Conservation (phyloP, 2,797 vertebrate genomes). For the Rachycentron canadum region DNA sequence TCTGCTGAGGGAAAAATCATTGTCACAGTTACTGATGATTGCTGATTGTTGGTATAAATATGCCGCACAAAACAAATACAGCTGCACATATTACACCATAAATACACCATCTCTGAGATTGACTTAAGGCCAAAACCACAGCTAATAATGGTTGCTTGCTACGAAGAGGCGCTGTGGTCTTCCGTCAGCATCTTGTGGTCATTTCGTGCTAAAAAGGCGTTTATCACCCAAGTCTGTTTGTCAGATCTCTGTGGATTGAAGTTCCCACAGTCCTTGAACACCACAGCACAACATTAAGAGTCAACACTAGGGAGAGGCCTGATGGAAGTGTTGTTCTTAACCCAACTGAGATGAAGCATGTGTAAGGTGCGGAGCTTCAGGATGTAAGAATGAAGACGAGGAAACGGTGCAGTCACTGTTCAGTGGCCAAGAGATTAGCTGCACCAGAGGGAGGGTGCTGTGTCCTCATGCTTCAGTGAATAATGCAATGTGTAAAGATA, state of each 20-base stretch:
- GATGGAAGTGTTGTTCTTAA: background rate
- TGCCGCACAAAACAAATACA: background rate
- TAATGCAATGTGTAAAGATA: slow-evolving; percentile 24
- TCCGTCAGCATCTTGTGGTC: too few relatives aligned
- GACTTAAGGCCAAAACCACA: too few relatives aligned
- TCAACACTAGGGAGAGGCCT: background rate
- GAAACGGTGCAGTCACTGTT: slow-evolving; percentile 13
- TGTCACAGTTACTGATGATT: background rate
- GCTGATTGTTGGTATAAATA: background rate
- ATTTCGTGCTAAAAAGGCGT: too few relatives aligned
- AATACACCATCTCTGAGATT: background rate
- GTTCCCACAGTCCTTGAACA: slow-evolving; percentile 1
- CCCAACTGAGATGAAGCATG: slow-evolving; percentile 3
- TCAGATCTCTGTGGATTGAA: background rate
- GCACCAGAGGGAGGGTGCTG: slow-evolving; percentile 2
- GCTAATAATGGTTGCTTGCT: background rate
- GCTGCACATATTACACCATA: background rate
- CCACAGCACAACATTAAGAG: slow-evolving; percentile 1
- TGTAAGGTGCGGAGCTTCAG: background rate
- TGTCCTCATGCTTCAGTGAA: slow-evolving; percentile 16
- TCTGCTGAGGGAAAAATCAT: too few relatives aligned
- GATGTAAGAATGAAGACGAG: background rate
- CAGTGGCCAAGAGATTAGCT: slow-evolving; percentile 24
- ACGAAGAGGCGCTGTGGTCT: background rate
- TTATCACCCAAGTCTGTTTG: background rate